Base-by-base conservation (phyloP, 1,140 invertebrate genomes). In the Trinorchestia longiramus region DNA sequence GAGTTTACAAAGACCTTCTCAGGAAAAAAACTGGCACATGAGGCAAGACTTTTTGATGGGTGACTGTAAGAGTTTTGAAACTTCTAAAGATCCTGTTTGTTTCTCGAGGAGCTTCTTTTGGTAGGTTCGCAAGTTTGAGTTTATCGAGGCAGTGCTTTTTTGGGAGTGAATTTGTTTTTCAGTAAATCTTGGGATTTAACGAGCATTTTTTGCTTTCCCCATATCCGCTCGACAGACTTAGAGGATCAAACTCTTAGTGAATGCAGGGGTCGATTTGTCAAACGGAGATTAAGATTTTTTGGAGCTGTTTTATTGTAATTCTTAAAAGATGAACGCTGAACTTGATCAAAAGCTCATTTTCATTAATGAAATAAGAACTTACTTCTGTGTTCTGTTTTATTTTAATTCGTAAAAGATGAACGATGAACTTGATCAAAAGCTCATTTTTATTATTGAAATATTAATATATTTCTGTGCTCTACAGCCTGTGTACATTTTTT, bases 71-170 rank as follows among this genome's bases (percentile, higher is more conserved):
- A 44, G 41, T 92, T 92, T 43, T 44, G 47, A 44, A 92, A 92
- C 90, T 92, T 92, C 6, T 36, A 92, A 92, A 92, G 90, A 92
- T 92, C 90, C 90, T 92, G 90, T 92, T 92, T 92, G 90, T 92
- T 92, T 92, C 41, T 92, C 43, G 90, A 28, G 40, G 41, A 53
- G 43, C 11, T 92, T 44, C 43, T 92, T 92, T 92, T 42, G 90
- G 8, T 43, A 92, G 90, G 90, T 11, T 92, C 41, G 23, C 23
- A 43, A 92, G 90, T 92, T 92, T 92, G 90, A 92, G 90, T 92
- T 92, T 92, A 92, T 92, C 90, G 90, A 92, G 90, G 43, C 90
- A 4, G 8, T 92, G 3, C 41, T 92, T 92, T 87, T 87, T 15
- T n/a, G n/a, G n/a, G n/a, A 36, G 40, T 8, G 36, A n/a, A 40